Evolutionary conservation across 2,888 invertebrate species (phyloP).

Genomic region (Andrena flavipes): DNA sequence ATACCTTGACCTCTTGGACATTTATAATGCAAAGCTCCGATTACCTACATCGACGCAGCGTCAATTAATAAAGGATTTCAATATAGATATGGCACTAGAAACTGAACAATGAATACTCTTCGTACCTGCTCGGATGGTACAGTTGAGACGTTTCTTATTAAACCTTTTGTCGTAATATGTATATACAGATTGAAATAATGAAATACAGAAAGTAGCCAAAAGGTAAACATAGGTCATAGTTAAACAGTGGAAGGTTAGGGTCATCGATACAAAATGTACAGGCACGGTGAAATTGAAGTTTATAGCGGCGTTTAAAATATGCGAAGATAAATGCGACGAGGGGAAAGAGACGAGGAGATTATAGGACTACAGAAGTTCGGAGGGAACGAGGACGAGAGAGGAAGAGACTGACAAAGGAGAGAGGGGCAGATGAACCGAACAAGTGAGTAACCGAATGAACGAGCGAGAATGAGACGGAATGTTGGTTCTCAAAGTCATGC

Average conservation of each 20-base stretch:
- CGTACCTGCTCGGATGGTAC: background rate
- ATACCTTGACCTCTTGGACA: slow-evolving; percentile 6
- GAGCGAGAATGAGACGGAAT: slow-evolving; percentile 42
- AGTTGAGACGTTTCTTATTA: background rate
- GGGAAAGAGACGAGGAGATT: slow-evolving; percentile 16
- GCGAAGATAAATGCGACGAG: slow-evolving; percentile 20
- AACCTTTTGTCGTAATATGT: background rate
- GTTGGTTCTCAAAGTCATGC: slow-evolving; percentile 67
- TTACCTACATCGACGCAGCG: background rate
- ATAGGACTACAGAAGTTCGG: slow-evolving; percentile 16
- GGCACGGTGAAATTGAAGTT: slow-evolving; percentile 22
- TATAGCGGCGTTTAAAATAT: slow-evolving; percentile 13
- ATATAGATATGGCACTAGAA: background rate
- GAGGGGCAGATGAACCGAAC: slow-evolving; percentile 42
- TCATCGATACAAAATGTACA: slow-evolving; percentile 2
- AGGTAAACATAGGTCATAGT: background rate
- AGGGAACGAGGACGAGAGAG: slow-evolving; percentile 9
- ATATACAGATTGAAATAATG: background rate
- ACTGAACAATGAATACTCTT: background rate
- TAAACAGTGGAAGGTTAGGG: background rate
- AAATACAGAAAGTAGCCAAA: background rate
- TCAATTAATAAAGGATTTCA: slow-evolving; percentile 11
- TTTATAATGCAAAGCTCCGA: slow-evolving; percentile 6
- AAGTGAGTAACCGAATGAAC: slow-evolving; percentile 55
- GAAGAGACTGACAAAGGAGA: slow-evolving; percentile 13